These are phyloP conservation scores for Ormyrus rosae DNA, from an alignment of 2,888 invertebrate species.

Conservation along the genomic window DNA sequence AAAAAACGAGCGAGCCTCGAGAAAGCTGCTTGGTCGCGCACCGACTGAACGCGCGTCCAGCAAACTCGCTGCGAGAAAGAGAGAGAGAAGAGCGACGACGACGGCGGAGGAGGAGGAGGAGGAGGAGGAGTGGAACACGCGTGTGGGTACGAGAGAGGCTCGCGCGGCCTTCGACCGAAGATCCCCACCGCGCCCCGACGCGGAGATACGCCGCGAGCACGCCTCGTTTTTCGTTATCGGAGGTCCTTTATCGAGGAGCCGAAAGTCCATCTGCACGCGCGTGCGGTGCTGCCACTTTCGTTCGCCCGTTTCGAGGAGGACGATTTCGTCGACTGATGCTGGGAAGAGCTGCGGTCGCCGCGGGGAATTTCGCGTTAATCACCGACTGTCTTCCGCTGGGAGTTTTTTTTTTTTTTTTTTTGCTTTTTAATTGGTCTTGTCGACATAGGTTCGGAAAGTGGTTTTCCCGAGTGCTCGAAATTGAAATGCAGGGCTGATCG, in stretches of 20 bases:
- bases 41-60: conserved; percentile 1
- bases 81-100: background rate
- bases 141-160: background rate
- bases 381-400: background rate
- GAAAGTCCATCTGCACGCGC: too few relatives aligned
- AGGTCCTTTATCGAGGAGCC: too few relatives aligned
- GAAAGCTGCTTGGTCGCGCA: background rate
- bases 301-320: too few relatives aligned
- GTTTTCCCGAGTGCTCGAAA: background rate
- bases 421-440: too few relatives aligned
- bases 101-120: background rate
- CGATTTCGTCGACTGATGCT: background rate
- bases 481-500: background rate
- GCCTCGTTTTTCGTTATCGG: too few relatives aligned
- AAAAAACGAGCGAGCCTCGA: background rate
- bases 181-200: too few relatives aligned
- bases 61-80: background rate
- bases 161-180: conserved; percentile 19
- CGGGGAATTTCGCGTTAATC: conserved; percentile 14
- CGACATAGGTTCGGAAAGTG: too few relatives aligned
- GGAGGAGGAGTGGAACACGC: background rate
- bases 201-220: too few relatives aligned
- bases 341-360: background rate
- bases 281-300: too few relatives aligned
- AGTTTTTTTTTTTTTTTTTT: too few relatives aligned